These are phyloP conservation scores for Zaprionus lachaisei DNA, from an alignment of 1,140 invertebrate species.

Conservation along the genomic window DNA sequence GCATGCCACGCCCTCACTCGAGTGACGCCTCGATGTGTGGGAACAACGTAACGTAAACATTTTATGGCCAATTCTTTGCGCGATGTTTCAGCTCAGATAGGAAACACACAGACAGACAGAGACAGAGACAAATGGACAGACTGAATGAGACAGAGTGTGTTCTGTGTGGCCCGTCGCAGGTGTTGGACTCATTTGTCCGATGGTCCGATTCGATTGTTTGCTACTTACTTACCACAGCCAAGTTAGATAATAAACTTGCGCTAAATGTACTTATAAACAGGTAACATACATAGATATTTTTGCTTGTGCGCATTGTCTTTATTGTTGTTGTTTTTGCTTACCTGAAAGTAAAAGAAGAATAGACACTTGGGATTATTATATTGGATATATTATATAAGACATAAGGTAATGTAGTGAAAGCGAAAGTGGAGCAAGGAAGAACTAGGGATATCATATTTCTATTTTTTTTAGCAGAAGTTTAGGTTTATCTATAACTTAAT, in stretches of 20 bases:
- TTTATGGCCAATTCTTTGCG: constrained; percentile 74
- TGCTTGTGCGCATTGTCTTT: constrained; percentile 8
- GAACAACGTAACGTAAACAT: constrained; percentile 58
- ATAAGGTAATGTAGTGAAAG: constrained; percentile 4
- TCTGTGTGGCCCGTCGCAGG: constrained; percentile 53
- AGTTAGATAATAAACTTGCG: constrained; percentile 65
- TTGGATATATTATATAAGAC: constrained; percentile 14
- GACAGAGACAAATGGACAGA: constrained; percentile 1
- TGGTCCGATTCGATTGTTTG: constrained; percentile 32
- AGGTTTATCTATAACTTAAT: no score
- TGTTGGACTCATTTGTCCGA: constrained; percentile 33
- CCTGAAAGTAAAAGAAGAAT: constrained; percentile 56
- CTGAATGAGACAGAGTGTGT: constrained; percentile 2
- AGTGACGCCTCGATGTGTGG: constrained; percentile 56
- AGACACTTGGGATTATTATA: constrained; percentile 45
- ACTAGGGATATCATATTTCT: neutral
- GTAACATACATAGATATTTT: constrained; percentile 7
- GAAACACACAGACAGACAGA: constrained; percentile 17
- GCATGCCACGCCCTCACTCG: constrained; percentile 54
- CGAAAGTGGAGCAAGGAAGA: neutral
- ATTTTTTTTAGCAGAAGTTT: no score
- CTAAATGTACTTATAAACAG: constrained; percentile 28
- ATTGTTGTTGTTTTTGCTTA: constrained; percentile 46
- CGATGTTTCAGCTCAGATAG: constrained; percentile 58
- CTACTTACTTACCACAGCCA: constrained; percentile 62